Evolutionary conservation across 2,888 invertebrate species (phyloP), one percentile per base, ranked within the genome.

Genomic region (Trachelus tabidus): DNA sequence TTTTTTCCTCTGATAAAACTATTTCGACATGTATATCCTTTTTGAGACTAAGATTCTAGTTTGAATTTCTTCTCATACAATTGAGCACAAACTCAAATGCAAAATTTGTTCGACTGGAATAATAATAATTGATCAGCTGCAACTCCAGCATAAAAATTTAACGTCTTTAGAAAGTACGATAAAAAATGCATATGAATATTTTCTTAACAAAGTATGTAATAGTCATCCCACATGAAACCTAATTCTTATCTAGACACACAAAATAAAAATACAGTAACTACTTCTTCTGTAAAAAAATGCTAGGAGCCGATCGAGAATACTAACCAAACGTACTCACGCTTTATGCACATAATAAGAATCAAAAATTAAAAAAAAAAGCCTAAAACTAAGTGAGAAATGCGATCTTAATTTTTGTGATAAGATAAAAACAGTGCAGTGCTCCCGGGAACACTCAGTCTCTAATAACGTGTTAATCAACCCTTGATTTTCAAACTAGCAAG

Each of bases 161-260:
- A 88, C 85, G 84, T 80, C 85, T 90, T 90, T 90, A 89, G 90
- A 90, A 90, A 90, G 89, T 88, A 81, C 76, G 74, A 23, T 23
- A 2, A 56, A 23, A 23, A 23, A 23, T 56, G 4, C 15, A 9
- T 23, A 56, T 9, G 9, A 23, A 56, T 56, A 56, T 23, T 56
- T 56, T 9, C 2, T 23, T 23, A 56, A 56, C 2, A 23, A 56
- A 56, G 2, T 23, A 23, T 23, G 9, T 9, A 56, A 9, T 9
- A 15, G 9, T 56, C 23, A 9, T 23, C 56, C 56, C 23, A 15
- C 23, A 15, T 9, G 9, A 40, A 6, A 40, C 15, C 4, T 15
- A 40, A 40, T 40, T 15, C 40, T 40, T 15, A 40, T 40, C 15
- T 6, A 15, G 4, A 37, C 15, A 15, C 15, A 6, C 15, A 6